These are phyloP conservation scores for Cosmorhoe ocellata DNA, from an alignment of 2,888 invertebrate species.

Conservation along the genomic window DNA sequence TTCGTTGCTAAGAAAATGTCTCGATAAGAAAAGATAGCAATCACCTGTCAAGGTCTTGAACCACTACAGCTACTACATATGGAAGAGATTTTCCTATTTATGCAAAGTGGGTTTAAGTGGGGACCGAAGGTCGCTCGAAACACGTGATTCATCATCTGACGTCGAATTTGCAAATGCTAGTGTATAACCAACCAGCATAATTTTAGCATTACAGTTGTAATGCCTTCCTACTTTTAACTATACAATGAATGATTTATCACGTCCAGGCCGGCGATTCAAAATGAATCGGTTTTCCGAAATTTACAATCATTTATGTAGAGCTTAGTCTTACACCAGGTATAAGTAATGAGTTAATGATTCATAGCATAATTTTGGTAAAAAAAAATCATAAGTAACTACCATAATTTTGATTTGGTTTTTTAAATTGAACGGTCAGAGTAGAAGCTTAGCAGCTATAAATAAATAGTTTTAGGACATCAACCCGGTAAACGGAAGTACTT, in stretches of 20 bases:
- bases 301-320: not conserved
- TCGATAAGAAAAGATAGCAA: constrained; percentile 1
- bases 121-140: constrained; percentile 35
- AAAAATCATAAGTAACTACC: too few relatives aligned
- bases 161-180: constrained; percentile 26
- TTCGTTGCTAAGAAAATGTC: constrained; percentile 1
- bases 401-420: too few relatives aligned
- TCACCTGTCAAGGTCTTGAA: constrained; percentile 17
- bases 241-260: not conserved
- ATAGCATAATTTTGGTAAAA: not conserved
- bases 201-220: not conserved
- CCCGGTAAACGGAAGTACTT: too few relatives aligned
- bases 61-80: constrained; percentile 11
- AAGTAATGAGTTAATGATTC: not conserved
- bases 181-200: constrained; percentile 6
- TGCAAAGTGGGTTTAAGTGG: constrained; percentile 19
- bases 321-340: not conserved
- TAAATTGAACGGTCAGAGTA: too few relatives aligned
- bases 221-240: not conserved
- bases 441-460: too few relatives aligned
- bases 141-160: constrained; percentile 43
- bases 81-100: constrained; percentile 23
- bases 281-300: constrained; percentile 3
- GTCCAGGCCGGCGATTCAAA: not conserved
- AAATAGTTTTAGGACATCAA: too few relatives aligned